Evolutionary conservation across 2,113 vertebrate species (phyloP).

Genomic region (Myxocyprinus asiaticus): DNA sequence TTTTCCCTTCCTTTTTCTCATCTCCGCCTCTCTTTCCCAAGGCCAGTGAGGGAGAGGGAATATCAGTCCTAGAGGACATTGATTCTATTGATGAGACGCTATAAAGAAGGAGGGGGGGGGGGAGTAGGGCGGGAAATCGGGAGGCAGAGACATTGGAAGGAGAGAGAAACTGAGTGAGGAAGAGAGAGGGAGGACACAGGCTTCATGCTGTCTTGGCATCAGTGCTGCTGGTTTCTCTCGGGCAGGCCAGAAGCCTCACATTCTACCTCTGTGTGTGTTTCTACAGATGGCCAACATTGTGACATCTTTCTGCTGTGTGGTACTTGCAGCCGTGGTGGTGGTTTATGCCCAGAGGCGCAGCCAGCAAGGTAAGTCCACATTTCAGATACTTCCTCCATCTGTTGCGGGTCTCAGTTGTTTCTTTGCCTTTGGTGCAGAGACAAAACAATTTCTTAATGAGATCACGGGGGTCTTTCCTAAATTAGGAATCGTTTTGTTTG

Average conservation of each 20-base stretch:
- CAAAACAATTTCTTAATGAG: too few species aligned
- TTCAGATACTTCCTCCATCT: background rate
- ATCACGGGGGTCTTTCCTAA: background rate
- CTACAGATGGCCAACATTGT: slow-evolving; percentile 92
- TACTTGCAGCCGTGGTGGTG: slow-evolving; percentile 85
- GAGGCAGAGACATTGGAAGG: slow-evolving; percentile 29
- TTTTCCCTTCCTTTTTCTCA: slow-evolving; percentile 8
- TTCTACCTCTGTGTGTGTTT: slow-evolving; percentile 65
- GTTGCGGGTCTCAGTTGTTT: background rate
- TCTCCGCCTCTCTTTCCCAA: too few species aligned
- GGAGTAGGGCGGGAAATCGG: slow-evolving; percentile 29
- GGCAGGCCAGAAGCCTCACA: slow-evolving; percentile 58
- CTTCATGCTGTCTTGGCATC: slow-evolving; percentile 57
- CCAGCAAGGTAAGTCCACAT: slow-evolving; percentile 87
- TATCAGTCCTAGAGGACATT: background rate
- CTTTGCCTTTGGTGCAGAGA: too few species aligned
- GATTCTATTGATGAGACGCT: slow-evolving; percentile 17
- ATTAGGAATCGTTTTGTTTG: background rate
- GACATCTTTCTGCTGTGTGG: slow-evolving; percentile 88
- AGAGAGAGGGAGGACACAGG: slow-evolving; percentile 56
- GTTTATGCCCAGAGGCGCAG: slow-evolving; percentile 90
- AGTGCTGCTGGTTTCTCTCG: slow-evolving; percentile 61
- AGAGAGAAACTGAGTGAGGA: slow-evolving; percentile 29
- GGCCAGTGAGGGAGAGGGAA: background rate
- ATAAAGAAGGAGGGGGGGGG: slow-evolving; percentile 30